phyloP scores from a whole-genome alignment of 92 coral and sea anemone species.

The Pocillopora meandrina region DNA sequence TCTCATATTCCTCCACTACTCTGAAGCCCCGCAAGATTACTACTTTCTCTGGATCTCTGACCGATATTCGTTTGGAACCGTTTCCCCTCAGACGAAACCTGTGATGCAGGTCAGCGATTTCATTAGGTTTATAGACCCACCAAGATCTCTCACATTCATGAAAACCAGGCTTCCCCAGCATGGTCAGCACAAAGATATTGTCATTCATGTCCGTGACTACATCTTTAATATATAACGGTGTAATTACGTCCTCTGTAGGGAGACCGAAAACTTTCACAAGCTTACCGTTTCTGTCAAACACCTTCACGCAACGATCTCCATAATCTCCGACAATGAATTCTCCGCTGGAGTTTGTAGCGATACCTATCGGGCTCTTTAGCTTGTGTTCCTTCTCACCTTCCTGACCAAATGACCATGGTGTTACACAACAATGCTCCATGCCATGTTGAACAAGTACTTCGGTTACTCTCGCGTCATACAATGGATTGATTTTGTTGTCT shows the following conservation, averaged over 20 bases:
- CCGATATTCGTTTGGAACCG: background rate
- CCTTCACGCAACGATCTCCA: conserved; percentile 22
- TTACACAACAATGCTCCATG: conserved; percentile 1
- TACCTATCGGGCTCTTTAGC: background rate
- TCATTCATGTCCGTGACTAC: conserved; percentile 22
- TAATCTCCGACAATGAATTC: conserved; percentile 4
- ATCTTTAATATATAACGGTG: background rate
- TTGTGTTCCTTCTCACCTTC: conserved; percentile 7
- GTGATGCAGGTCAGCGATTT: background rate
- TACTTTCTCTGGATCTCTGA: conserved; percentile 7
- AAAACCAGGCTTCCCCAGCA: background rate
- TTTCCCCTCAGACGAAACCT: conserved; percentile 24
- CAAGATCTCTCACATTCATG: background rate
- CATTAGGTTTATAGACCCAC: background rate
- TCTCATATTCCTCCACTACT: conserved; percentile 27
- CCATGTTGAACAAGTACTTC: background rate
- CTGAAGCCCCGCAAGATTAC: background rate
- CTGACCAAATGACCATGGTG: conserved; percentile 28
- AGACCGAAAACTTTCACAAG: conserved; percentile 20
- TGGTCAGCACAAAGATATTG: conserved; percentile 24
- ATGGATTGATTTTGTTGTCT: background rate
- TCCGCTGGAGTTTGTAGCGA: conserved; percentile 8
- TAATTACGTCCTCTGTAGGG: background rate
- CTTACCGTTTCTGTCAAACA: conserved; percentile 40
- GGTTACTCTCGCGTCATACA: conserved; percentile 5